Conservation (phyloP, 2,888 invertebrate genomes). For the Plusia festucae region DNA sequence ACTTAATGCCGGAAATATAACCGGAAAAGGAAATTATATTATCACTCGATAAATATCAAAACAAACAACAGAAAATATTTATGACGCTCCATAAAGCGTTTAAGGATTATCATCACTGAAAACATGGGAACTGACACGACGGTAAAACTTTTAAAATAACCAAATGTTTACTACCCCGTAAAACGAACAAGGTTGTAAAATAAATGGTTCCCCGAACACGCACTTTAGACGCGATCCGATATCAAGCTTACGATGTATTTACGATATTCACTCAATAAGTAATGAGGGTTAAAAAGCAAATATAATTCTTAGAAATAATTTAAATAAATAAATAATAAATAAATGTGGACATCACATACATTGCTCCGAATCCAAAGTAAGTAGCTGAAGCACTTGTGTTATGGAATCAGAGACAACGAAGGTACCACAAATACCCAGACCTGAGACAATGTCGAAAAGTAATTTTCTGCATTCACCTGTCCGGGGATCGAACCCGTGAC, state of each 20-base stretch:
- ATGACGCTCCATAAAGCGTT: neutral
- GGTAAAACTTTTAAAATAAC: slow-evolving; percentile 43
- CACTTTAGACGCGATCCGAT: slow-evolving; percentile 20
- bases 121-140: slow-evolving; percentile 14
- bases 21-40: neutral
- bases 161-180: slow-evolving; percentile 30
- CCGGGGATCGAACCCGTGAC: no score
- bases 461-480: no score
- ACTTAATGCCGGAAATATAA: neutral
- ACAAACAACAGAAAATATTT: neutral
- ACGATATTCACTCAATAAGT: slow-evolving; percentile 29
- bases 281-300: slow-evolving; percentile 22
- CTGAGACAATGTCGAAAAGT: no score
- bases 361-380: no score
- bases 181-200: slow-evolving; percentile 42
- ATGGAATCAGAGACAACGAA: no score
- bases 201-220: slow-evolving; percentile 20
- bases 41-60: neutral
- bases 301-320: neutral
- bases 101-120: slow-evolving; percentile 5
- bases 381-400: no score
- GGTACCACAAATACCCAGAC: no score
- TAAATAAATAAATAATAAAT: neutral
- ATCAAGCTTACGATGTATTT: slow-evolving; percentile 25
- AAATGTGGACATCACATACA: no score